Percentiles rank a stretch among this genome's conserved stretches.
Conservation (phyloP, 2,888 invertebrate genomes). For the Agonopterix heracliana region DNA sequence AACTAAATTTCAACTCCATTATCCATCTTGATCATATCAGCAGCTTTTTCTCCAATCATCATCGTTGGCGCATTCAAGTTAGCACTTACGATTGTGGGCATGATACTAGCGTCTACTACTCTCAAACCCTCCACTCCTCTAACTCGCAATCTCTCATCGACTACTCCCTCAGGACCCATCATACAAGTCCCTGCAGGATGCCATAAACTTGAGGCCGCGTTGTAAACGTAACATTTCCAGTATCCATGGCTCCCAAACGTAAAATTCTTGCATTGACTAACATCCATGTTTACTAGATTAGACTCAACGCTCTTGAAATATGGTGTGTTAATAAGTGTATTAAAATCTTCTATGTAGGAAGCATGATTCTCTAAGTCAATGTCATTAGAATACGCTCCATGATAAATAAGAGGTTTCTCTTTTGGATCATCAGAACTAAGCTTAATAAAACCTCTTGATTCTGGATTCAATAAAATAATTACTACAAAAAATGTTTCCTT, state of each 20-base stretch:
- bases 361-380: constrained; percentile 32
- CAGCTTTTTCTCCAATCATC: constrained; percentile 69
- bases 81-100: constrained; percentile 69
- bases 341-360: constrained; percentile 27
- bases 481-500: constrained; percentile 19
- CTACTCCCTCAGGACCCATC: constrained; percentile 37
- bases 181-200: constrained; percentile 43
- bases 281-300: constrained; percentile 20
- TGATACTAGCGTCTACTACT: no score
- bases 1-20: constrained; percentile 5
- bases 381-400: constrained; percentile 25
- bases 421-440: constrained; percentile 31
- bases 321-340: constrained; percentile 28
- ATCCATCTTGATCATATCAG: constrained; percentile 51
- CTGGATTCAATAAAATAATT: constrained; percentile 28
- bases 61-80: constrained; percentile 77
- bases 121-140: constrained; percentile 55
- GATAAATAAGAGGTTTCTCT: constrained; percentile 29
- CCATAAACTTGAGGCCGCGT: constrained; percentile 78
- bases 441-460: constrained; percentile 36
- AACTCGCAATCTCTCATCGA: constrained; percentile 47
- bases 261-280: constrained; percentile 25
- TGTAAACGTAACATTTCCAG: constrained; percentile 36
- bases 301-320: constrained; percentile 28
- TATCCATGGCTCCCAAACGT: constrained; percentile 29